These are phyloP conservation scores for Lamprotornis superbus DNA, from an alignment of 2,113 vertebrate species.

Conservation along the genomic window DNA sequence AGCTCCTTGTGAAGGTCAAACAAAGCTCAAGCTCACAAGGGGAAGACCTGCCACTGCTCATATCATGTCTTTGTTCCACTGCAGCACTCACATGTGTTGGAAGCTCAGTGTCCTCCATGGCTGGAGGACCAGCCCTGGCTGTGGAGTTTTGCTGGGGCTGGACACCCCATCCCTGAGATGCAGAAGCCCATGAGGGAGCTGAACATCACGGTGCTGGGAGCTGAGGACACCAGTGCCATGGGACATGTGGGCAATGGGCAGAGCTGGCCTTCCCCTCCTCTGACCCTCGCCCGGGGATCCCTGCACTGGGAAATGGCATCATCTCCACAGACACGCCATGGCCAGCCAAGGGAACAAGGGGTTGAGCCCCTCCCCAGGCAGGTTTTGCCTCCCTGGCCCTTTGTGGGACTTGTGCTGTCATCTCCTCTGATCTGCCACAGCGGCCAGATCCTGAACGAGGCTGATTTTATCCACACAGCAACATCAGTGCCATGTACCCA, in stretches of 20 bases:
- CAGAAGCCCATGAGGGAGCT: fast-evolving
- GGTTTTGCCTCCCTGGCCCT: not conserved
- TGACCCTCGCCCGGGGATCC: fast-evolving
- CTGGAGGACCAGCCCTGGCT: not conserved
- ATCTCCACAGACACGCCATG: fast-evolving
- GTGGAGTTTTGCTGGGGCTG: not conserved
- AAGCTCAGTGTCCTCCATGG: not conserved
- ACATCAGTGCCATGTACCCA: not conserved
- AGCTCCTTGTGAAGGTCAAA: not conserved
- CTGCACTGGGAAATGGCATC: not conserved
- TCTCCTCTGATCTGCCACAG: not conserved
- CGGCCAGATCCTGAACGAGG: fast-evolving
- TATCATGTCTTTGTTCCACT: not conserved
- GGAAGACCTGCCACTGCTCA: not conserved
- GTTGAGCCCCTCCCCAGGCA: fast-evolving
- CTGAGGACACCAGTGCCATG: not conserved
- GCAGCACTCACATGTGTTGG: not conserved
- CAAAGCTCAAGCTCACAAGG: not conserved
- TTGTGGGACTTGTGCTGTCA: not conserved
- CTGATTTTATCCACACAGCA: not conserved
- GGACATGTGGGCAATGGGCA: not conserved
- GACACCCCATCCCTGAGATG: fast-evolving
- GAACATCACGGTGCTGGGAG: fast-evolving
- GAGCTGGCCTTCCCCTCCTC: fast-evolving
- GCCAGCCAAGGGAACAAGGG: not conserved